Evolutionary conservation across 2,797 vertebrate genomes (phyloP), one percentile per base, ranked within the genome.

Genomic region (Hyperoplus immaculatus): DNA sequence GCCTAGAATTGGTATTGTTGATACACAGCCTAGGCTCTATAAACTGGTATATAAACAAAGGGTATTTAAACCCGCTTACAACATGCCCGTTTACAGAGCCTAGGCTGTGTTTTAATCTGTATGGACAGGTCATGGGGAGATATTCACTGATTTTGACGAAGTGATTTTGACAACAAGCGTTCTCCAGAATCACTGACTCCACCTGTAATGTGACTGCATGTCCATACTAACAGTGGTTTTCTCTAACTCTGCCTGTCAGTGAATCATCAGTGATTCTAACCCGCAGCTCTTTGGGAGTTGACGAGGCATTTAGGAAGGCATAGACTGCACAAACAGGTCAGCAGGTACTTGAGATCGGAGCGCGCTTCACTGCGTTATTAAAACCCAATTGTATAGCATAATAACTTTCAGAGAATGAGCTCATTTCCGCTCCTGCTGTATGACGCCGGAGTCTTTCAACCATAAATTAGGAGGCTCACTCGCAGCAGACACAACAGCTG

Each of bases 401-500:
- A 88, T 90, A 89, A 85, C 83, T 87, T 75, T 84, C 80, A 88
- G 81, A 73, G 82, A 87, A 87, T 54, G 68, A 81, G 86, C 88
- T 91, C 76, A 77, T 91, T 88, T 90, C 75, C 75, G 78, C 29
- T 29, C 81, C 82, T 86, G 75, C 83, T 78, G 68, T 59, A 82
- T 87, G 83, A 84, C 69, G 65, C 69, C 47, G 39, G 67, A 81
- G 75, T 82, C 86, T 92, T 87, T 91, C 87, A 92, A 91, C 85
- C 88, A 77, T 90, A 89, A 92, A 91, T 88, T 81, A 88, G 86
- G 75, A 80, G 78, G 29, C 29, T 29, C 29, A 29, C 77, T 87
- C 4, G 56, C 85, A 75, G 86, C 88, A 84, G 85, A 88, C 83
- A 87, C 88, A 92, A 89, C 90, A 91, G 87, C 86, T 90, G 88